These are phyloP conservation scores for Machimus rusticus DNA, from an alignment of 2,888 invertebrate species.

Conservation along the genomic window DNA sequence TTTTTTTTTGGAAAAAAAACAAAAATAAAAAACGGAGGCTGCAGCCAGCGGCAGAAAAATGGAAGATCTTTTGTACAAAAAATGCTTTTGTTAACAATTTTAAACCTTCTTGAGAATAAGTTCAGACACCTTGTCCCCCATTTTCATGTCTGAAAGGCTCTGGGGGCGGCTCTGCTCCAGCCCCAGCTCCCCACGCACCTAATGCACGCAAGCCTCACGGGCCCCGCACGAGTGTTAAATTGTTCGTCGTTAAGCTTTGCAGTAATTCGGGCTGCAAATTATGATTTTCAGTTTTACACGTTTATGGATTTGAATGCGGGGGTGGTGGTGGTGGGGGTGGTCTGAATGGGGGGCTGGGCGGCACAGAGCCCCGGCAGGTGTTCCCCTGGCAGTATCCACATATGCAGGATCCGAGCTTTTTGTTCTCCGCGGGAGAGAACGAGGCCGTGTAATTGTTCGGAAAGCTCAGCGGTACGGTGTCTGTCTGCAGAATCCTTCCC, in stretches of 20 bases:
- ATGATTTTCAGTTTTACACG: neutral
- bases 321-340: neutral
- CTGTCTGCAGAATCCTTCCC: conserved; percentile 30
- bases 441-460: neutral
- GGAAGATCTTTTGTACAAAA: neutral
- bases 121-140: neutral
- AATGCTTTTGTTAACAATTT: neutral
- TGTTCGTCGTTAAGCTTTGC: neutral
- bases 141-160: neutral
- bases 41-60: neutral
- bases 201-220: neutral
- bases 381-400: neutral
- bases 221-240: neutral
- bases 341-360: neutral
- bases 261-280: neutral
- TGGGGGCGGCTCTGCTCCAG: neutral
- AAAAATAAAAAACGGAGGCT: neutral
- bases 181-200: neutral
- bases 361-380: neutral
- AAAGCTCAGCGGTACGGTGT: neutral
- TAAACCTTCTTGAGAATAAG: neutral
- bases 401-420: conserved; percentile 6
- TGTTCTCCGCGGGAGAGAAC: neutral
- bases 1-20: neutral
- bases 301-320: neutral